Base-by-base conservation (phyloP, 1,140 invertebrate species). In the Lethocerus indicus region DNA sequence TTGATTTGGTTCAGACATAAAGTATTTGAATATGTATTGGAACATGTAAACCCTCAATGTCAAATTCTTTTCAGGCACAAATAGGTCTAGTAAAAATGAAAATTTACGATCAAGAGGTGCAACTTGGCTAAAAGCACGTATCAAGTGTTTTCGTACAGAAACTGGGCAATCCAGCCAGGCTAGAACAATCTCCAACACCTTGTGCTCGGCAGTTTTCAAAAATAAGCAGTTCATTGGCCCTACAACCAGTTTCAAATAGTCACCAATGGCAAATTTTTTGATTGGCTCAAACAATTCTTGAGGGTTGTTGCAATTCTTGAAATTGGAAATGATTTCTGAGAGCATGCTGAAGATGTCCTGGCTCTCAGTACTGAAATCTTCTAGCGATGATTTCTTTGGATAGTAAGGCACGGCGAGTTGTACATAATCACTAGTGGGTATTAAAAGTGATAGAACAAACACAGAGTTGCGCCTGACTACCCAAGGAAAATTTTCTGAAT, bases 101-200 rank as follows among this genome's bases (percentile, higher is more conserved):
- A 42, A 16, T 1, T 18, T 42, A 13, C 12, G 14, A 12, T 18
- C 27, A 18, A 27, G 27, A 26, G 49, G 49, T 3, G 49, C 49
- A 1, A 50, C 32, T 18, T 14, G 21, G 27, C 28, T 26, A 18
- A 14, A 42, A 24, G 40, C 20, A 5, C 49, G 16, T 4, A 50
- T 18, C 29, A 50, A 43, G 24, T 50, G 49, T n/a, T 50, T 50
- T 21, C 49, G n/a, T 7, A 50, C 9, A n/a, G 49, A 50, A 7
- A 50, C 36, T 2, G 49, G 49, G n/a, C 39, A 39, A 26, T 50
- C 27, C 7, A 50, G 16, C 39, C 39, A 50, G 21, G 28, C 13
- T 20, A 43, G 29, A 3, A 50, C 13, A 16, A 29, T 3, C n/a
- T 14, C 2, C 16, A 50, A 20, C 13, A 50, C 44, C 32, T 50